Evolutionary conservation across 2,888 invertebrate genomes (phyloP), one percentile per base, ranked within the genome.

Genomic region (Zonitis immaculata): DNA sequence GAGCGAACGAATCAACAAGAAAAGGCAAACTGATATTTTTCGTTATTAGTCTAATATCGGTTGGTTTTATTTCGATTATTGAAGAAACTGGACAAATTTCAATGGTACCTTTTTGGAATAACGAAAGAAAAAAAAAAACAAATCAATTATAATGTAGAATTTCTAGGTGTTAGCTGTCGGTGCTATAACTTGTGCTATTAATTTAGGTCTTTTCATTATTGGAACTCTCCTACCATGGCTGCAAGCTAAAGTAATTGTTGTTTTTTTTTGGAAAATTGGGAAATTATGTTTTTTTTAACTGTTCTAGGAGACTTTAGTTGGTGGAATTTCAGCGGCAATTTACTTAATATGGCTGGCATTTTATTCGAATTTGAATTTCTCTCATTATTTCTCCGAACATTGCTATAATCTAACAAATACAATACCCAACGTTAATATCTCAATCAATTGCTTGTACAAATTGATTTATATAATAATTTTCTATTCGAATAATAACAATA

Each of bases 401-500:
- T 39, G 39, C 6, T 39, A 39, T 6, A 18, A 39, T 20, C 6
- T 20, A 20, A 39, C 18, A 1, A 39, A 39, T 11, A 39, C 39
- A 6, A 39, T 39, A 2, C 39, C 39, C 4, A 39, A 39, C 9
- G 39, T 39, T n/a, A 39, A 39, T 18, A 39, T 39, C 8, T 39
- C 39, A n/a, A 39, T 39, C 11, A 39, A 39, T 39, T 39, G 39
- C n/a, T 39, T 39, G 39, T 39, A 39, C n/a, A n/a, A n/a, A n/a
- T n/a, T n/a, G n/a, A n/a, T n/a, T n/a, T n/a, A n/a, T n/a, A n/a
- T n/a, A n/a, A n/a, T n/a, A n/a, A n/a, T n/a, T n/a, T n/a, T n/a
- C n/a, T n/a, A n/a, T n/a, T n/a, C n/a, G n/a, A 39, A 1, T 39
- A 20, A n/a, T 20, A 3, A 1, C 2, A 18, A 3, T 22, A 39